Conservation (phyloP, 2,113 vertebrate species). For the Leptocoma aspasia region DNA sequence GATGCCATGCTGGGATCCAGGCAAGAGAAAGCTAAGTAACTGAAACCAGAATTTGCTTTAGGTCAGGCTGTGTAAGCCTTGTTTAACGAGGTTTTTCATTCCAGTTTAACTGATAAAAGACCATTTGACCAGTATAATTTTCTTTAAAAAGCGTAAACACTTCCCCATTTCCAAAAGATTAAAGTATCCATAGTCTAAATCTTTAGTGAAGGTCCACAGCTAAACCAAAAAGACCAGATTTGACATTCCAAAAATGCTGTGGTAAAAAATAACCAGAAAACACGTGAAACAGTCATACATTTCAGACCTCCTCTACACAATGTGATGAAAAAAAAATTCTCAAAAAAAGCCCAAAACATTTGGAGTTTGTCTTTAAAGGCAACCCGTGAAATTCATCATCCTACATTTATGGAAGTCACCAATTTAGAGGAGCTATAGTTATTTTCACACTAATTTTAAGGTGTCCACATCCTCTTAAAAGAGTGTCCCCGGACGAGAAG, state of each 20-base stretch:
- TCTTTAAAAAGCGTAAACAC: background rate
- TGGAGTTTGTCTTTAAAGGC: background rate
- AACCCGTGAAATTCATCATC: background rate
- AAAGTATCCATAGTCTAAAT: background rate
- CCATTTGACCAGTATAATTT: background rate
- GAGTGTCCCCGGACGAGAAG: background rate
- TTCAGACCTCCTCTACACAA: background rate
- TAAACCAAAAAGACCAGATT: background rate
- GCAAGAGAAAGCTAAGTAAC: background rate
- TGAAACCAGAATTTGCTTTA: background rate
- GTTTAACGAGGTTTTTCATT: background rate
- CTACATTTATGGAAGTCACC: background rate
- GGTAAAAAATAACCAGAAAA: background rate
- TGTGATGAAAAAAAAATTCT: background rate
- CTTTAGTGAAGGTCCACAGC: background rate
- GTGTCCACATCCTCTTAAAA: background rate
- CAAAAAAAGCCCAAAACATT: background rate
- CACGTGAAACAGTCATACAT: background rate
- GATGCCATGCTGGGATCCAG: background rate
- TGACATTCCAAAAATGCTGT: background rate
- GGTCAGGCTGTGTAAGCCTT: background rate
- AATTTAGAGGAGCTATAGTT: background rate
- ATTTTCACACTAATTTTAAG: background rate
- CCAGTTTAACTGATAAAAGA: background rate
- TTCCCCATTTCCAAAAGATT: background rate